A percentile compares a stretch with the other conserved stretches of the same genome.
Conservation (phyloP, 1,140 invertebrate genomes). For the Bombus waltoni region DNA sequence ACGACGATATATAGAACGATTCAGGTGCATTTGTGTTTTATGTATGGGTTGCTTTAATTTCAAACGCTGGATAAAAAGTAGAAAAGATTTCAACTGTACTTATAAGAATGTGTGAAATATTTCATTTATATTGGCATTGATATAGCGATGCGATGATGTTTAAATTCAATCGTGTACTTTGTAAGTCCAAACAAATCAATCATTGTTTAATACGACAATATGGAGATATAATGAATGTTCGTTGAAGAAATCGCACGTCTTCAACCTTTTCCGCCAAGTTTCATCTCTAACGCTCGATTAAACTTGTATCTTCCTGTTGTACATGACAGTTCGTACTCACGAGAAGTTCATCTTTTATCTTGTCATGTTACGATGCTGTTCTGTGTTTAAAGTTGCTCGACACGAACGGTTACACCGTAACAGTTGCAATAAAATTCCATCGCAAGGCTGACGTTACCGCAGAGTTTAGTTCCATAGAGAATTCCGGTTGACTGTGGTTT, state of each 20-base stretch:
- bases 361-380: too few relatives aligned
- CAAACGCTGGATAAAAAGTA: not conserved
- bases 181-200: too few relatives aligned
- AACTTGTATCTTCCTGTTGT: not conserved
- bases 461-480: slow-evolving; percentile 76
- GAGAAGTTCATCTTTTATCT: slow-evolving; percentile 3
- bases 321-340: not conserved
- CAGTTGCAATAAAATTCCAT: slow-evolving; percentile 63
- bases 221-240: too few relatives aligned
- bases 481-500: slow-evolving; percentile 76
- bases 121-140: too few relatives aligned
- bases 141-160: too few relatives aligned
- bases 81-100: too few relatives aligned
- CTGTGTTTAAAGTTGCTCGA: not conserved
- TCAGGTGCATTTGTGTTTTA: not conserved
- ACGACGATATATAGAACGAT: not conserved
- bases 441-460: slow-evolving; percentile 22
- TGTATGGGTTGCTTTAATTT: not conserved
- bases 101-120: too few relatives aligned
- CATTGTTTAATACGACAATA: too few relatives aligned
- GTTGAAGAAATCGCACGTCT: too few relatives aligned
- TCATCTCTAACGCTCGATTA: too few relatives aligned
- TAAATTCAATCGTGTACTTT: too few relatives aligned
- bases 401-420: slow-evolving; percentile 12
- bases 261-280: too few relatives aligned